These are phyloP conservation scores for Hymenochirus boettgeri DNA, from an alignment of 2,113 vertebrate species.

Conservation along the genomic window DNA sequence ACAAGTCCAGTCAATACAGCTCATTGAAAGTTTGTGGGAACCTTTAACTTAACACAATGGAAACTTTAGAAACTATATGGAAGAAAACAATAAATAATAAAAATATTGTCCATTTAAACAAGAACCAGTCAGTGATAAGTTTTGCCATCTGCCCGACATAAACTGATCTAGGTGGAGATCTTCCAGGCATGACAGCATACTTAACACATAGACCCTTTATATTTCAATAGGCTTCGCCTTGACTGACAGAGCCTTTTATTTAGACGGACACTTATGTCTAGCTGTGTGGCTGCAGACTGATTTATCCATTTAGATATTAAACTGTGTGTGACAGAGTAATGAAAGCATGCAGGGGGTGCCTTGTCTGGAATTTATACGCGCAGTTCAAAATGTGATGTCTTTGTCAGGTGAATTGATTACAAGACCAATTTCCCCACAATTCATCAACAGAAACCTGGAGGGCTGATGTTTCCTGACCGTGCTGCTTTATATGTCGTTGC, in stretches of 20 bases:
- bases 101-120: too few species aligned
- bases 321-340: slow-evolving; percentile 48
- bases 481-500: slow-evolving; percentile 94
- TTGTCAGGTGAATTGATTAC: slow-evolving; percentile 79
- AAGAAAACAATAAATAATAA: too few species aligned
- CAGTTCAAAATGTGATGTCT: slow-evolving; percentile 79
- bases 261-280: not conserved
- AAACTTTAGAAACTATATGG: too few species aligned
- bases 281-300: slow-evolving; percentile 33
- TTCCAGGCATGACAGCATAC: slow-evolving; percentile 10
- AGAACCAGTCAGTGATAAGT: too few species aligned
- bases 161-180: slow-evolving; percentile 4
- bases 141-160: slow-evolving; percentile 1
- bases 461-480: slow-evolving; percentile 97
- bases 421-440: slow-evolving; percentile 75
- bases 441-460: slow-evolving; percentile 93
- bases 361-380: slow-evolving; percentile 64
- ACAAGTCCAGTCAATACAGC: too few species aligned
- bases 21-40: too few species aligned
- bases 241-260: slow-evolving; percentile 34
- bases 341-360: slow-evolving; percentile 50
- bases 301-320: slow-evolving; percentile 42
- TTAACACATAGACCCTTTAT: slow-evolving; percentile 12
- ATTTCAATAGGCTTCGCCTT: slow-evolving; percentile 35
- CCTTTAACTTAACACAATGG: too few species aligned